Percentiles rank a stretch among this genome's conserved stretches.
These are phyloP conservation scores for Sphaerophoria taeniata DNA, from an alignment of 2,888 invertebrate genomes.

Conservation along the genomic window DNA sequence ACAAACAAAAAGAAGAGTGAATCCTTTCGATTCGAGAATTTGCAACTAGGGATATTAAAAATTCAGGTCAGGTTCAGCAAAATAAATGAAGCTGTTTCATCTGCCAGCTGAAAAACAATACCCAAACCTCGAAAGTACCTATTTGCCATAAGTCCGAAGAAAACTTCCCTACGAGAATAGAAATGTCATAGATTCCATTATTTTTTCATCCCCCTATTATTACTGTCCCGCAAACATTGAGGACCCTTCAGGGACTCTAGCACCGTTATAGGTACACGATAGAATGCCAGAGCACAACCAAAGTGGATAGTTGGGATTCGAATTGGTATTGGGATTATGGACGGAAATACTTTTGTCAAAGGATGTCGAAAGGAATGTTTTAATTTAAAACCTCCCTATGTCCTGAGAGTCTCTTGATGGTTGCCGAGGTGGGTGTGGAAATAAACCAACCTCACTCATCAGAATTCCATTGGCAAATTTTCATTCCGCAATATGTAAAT, in stretches of 20 bases:
- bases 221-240: constrained; percentile 59
- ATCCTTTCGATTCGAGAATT: constrained; percentile 52
- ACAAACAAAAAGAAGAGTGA: background rate
- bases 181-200: constrained; percentile 71
- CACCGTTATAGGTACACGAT: constrained; percentile 5
- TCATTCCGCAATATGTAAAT: constrained; percentile 73
- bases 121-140: constrained; percentile 14
- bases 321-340: background rate
- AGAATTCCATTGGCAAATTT: constrained; percentile 73
- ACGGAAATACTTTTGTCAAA: constrained; percentile 69
- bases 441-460: constrained; percentile 61
- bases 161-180: constrained; percentile 42
- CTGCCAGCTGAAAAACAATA: constrained; percentile 22
- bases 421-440: too few species aligned
- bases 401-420: too few species aligned
- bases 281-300: background rate
- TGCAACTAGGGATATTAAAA: constrained; percentile 56
- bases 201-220: constrained; percentile 52
- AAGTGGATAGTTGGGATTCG: background rate
- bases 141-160: background rate
- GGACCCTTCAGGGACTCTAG: constrained; percentile 49
- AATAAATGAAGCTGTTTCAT: constrained; percentile 68
- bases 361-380: constrained; percentile 70
- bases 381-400: constrained; percentile 62
- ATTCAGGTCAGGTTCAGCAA: constrained; percentile 69